These are phyloP conservation scores for Heliconius erato DNA, from an alignment of 2,888 invertebrate genomes.

Conservation along the genomic window DNA sequence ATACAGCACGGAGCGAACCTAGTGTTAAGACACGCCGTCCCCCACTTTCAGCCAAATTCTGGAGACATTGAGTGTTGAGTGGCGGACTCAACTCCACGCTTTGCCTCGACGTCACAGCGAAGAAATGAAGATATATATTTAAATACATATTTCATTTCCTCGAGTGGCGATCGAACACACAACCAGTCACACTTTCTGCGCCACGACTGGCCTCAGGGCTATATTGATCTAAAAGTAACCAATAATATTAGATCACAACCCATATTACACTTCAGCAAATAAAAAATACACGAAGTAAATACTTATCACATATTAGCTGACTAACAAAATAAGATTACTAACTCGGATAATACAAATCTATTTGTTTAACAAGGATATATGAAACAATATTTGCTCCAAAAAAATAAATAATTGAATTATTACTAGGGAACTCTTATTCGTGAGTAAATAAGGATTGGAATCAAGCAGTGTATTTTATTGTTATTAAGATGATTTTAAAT, in stretches of 20 bases:
- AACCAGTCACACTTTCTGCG: no score
- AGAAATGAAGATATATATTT: no score
- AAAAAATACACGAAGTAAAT: slow-evolving; percentile 35
- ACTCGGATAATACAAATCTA: slow-evolving; percentile 73
- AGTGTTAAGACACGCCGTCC: no score
- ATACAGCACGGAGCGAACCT: no score
- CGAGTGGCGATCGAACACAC: no score
- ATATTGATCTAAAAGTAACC: neutral
- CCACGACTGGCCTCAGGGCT: no score
- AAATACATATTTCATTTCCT: no score
- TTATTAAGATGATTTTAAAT: slow-evolving; percentile 85
- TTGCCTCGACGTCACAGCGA: no score
- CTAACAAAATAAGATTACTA: slow-evolving; percentile 73
- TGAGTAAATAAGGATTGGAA: slow-evolving; percentile 77
- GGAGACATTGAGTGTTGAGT: no score
- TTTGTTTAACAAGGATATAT: slow-evolving; percentile 76
- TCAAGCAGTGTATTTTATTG: slow-evolving; percentile 84
- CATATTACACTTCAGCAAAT: neutral
- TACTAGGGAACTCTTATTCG: slow-evolving; percentile 74
- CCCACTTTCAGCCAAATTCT: no score
- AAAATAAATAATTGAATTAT: slow-evolving; percentile 70
- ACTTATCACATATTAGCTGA: slow-evolving; percentile 64
- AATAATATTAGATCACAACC: neutral
- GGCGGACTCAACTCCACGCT: no score
- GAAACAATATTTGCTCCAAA: slow-evolving; percentile 77